Percentiles rank a stretch among this genome's conserved stretches.
These are phyloP conservation scores for Cladorhizidae sp. DNA, from an alignment of 37 sponge, comb jelly and placozoan genomes.

Conservation along the genomic window DNA sequence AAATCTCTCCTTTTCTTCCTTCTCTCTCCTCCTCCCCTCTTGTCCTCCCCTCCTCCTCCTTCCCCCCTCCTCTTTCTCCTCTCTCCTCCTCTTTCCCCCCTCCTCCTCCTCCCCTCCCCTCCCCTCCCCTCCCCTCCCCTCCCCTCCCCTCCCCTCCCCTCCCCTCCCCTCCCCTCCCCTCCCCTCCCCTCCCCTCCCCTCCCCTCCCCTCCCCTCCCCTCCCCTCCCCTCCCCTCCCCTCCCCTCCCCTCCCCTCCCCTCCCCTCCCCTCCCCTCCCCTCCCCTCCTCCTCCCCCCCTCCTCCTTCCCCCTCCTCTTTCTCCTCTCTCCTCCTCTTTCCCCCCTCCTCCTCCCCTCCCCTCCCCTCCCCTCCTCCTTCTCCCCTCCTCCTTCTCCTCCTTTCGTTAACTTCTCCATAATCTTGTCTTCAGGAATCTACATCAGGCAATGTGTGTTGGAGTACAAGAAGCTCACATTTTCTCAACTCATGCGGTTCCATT, in stretches of 20 bases:
- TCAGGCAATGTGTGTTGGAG: slow-evolving; percentile 32
- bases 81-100: neutral
- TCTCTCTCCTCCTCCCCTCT: neutral
- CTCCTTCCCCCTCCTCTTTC: neutral
- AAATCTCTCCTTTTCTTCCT: neutral
- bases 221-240: neutral
- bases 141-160: neutral
- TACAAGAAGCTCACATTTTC: slow-evolving; percentile 41
- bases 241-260: neutral
- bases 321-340: neutral
- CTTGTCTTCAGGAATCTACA: slow-evolving; percentile 24
- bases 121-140: too few relatives aligned
- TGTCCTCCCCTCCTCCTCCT: neutral
- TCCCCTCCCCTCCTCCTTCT: neutral
- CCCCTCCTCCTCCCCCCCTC: neutral
- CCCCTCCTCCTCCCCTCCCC: neutral
- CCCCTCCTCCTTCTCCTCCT: neutral
- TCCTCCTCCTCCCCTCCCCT: neutral
- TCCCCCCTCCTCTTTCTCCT: neutral
- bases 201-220: neutral
- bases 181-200: neutral
- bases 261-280: neutral
- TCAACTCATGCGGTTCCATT: slow-evolving; percentile 24
- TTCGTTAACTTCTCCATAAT: neutral
- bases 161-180: too few relatives aligned